Evolutionary conservation across 2,113 vertebrate species (phyloP).

Genomic region (Naja naja): DNA sequence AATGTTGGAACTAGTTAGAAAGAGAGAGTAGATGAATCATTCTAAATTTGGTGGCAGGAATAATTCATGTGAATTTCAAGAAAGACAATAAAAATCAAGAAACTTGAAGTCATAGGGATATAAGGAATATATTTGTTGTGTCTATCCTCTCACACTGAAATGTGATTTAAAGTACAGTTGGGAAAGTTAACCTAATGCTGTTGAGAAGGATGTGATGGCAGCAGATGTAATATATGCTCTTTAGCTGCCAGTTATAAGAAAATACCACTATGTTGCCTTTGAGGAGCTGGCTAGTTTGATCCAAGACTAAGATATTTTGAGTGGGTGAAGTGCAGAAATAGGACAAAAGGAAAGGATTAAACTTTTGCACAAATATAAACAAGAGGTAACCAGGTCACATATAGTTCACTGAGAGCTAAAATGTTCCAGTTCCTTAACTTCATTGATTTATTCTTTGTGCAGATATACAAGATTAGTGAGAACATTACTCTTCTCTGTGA

Average conservation of each 20-base stretch:
- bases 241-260: constrained; percentile 2
- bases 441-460: constrained; percentile 28
- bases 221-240: not conserved
- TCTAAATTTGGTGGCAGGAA: not conserved
- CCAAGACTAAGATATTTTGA: not conserved
- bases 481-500: not conserved
- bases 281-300: not conserved
- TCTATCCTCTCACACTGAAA: not conserved
- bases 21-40: not conserved
- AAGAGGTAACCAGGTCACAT: constrained; percentile 8
- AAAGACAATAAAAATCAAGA: not conserved
- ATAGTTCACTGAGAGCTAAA: constrained; percentile 18
- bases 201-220: constrained; percentile 1
- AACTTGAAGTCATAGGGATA: not conserved
- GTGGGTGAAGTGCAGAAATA: not conserved
- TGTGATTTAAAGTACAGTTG: not conserved
- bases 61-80: not conserved
- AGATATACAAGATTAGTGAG: not conserved
- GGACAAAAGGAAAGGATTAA: not conserved
- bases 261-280: not conserved
- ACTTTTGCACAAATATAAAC: not conserved
- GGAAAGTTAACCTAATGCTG: not conserved
- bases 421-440: constrained; percentile 29
- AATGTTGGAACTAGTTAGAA: not conserved
- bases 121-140: not conserved